These are phyloP conservation scores for Diabrotica virgifera DNA, from an alignment of 1,140 invertebrate species.

Conservation along the genomic window DNA sequence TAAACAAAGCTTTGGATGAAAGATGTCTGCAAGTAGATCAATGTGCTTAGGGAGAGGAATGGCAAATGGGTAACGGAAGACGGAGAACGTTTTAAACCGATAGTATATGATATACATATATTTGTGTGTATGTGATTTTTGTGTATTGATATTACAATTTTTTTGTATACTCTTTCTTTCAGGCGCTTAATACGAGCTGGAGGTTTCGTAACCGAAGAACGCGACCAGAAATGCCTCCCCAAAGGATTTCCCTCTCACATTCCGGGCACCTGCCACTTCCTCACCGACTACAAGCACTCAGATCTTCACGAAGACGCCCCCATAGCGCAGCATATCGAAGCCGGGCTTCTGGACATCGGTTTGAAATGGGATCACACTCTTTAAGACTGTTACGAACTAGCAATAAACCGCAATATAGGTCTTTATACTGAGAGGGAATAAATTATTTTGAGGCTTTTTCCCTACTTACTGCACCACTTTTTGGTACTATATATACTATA, in stretches of 20 bases:
- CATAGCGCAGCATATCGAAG: conserved; percentile 66
- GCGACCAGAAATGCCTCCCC: conserved; percentile 75
- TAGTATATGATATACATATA: too few species aligned
- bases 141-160: too few species aligned
- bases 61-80: too few species aligned
- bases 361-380: conserved; percentile 30
- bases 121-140: too few species aligned
- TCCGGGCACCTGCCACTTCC: conserved; percentile 81
- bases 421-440: neutral
- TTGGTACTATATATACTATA: neutral
- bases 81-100: too few species aligned
- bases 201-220: conserved; percentile 74
- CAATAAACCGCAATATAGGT: conserved; percentile 19
- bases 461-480: neutral
- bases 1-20: too few species aligned
- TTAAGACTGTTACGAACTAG: conserved; percentile 26
- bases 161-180: conserved; percentile 29
- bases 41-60: too few species aligned
- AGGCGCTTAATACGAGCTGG: conserved; percentile 72
- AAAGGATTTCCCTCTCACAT: conserved; percentile 78
- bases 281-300: conserved; percentile 75
- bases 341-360: conserved; percentile 45
- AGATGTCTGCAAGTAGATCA: too few species aligned
- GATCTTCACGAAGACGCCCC: conserved; percentile 55
- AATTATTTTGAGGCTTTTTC: conserved; percentile 5